These are phyloP conservation scores for Callyntrura guangdongensis DNA, from an alignment of 2,888 invertebrate genomes.

Conservation along the genomic window DNA sequence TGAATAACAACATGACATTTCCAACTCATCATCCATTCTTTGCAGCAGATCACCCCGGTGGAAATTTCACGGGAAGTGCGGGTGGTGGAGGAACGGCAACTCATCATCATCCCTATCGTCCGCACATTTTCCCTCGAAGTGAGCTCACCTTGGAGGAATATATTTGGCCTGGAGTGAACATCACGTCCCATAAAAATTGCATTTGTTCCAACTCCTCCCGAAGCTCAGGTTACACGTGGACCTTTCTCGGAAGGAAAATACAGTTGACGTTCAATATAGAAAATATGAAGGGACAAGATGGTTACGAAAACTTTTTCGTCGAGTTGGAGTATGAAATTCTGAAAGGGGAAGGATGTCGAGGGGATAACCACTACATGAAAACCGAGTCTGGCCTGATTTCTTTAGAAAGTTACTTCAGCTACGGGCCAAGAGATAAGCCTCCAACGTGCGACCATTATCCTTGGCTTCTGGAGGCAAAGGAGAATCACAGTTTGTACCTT, in stretches of 20 bases:
- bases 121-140: constrained; percentile 58
- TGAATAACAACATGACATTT: constrained; percentile 31
- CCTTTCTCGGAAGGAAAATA: constrained; percentile 82
- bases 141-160: constrained; percentile 81
- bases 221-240: constrained; percentile 78
- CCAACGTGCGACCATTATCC: constrained; percentile 90
- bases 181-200: constrained; percentile 82
- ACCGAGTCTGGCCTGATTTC: constrained; percentile 83
- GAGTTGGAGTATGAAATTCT: constrained; percentile 81
- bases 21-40: constrained; percentile 68
- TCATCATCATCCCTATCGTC: constrained; percentile 54
- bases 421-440: constrained; percentile 80
- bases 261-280: constrained; percentile 80
- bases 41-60: constrained; percentile 56
- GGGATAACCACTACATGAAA: constrained; percentile 84
- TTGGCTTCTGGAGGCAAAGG: constrained; percentile 92
- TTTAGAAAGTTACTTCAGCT: constrained; percentile 82
- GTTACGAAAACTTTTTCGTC: constrained; percentile 83
- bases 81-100: constrained; percentile 36
- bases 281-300: constrained; percentile 82
- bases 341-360: constrained; percentile 81
- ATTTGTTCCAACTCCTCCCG: constrained; percentile 83
- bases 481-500: constrained; percentile 93
- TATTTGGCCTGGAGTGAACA: constrained; percentile 83
- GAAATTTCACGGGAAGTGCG: constrained; percentile 57